A percentile compares a stretch with the other conserved stretches of the same genome.
These are phyloP conservation scores for Liolophura sinensis DNA, from an alignment of 1,140 invertebrate genomes.

Conservation along the genomic window DNA sequence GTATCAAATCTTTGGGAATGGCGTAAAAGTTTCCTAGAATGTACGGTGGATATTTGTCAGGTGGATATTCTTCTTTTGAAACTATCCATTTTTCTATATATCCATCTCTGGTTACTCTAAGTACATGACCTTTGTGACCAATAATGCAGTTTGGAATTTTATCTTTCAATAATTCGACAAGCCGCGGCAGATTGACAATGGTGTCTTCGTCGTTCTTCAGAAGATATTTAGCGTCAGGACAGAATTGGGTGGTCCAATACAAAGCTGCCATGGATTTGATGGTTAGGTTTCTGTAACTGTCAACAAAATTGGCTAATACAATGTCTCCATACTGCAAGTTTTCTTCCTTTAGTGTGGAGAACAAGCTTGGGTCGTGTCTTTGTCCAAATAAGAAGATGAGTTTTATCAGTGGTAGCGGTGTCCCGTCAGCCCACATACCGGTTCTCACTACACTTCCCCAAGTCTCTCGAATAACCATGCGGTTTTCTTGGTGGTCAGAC, in stretches of 20 bases:
- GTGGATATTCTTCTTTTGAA: constrained; percentile 14
- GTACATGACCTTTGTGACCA: constrained; percentile 7
- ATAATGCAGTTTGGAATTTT: neutral
- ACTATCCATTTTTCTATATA: constrained; percentile 12
- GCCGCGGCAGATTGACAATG: constrained; percentile 71
- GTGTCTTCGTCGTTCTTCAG: constrained; percentile 90
- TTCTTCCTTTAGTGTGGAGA: constrained; percentile 23
- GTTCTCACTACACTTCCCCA: constrained; percentile 26
- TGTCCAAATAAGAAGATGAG: constrained; percentile 30
- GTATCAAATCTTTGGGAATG: constrained; percentile 40
- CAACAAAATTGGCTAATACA: constrained; percentile 38
- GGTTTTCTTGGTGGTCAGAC: too few species aligned
- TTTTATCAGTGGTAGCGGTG: constrained; percentile 7
- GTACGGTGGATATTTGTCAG: constrained; percentile 41
- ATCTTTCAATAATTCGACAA: constrained; percentile 8
- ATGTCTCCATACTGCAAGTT: constrained; percentile 26
- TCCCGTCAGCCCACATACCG: constrained; percentile 16
- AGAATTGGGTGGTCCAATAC: constrained; percentile 72
- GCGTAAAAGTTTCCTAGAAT: constrained; percentile 50
- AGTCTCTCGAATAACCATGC: constrained; percentile 21
- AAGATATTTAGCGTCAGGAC: constrained; percentile 68
- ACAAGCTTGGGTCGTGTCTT: too few species aligned
- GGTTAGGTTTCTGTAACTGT: constrained; percentile 39
- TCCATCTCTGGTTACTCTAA: constrained; percentile 11
- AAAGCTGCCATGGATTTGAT: constrained; percentile 77